These are phyloP conservation scores for Criorhina ranunculi DNA, from an alignment of 2,888 invertebrate species.

Conservation along the genomic window DNA sequence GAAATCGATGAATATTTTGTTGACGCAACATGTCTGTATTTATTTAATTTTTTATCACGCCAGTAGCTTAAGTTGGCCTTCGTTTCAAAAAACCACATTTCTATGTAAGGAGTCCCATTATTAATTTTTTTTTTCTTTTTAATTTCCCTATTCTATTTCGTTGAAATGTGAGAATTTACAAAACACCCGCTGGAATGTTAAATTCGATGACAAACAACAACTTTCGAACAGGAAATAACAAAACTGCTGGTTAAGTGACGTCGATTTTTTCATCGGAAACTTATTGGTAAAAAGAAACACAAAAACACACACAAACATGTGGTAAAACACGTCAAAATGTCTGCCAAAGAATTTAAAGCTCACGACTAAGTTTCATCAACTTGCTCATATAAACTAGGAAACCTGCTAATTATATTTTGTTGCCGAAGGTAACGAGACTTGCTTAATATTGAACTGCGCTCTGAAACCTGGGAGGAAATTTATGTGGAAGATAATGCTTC, in stretches of 20 bases:
- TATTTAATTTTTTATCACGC: no score
- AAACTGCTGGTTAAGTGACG: conserved; percentile 8
- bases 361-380: neutral
- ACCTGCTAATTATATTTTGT: no score
- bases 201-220: conserved; percentile 4
- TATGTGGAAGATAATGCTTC: no score
- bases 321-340: conserved; percentile 20
- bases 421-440: no score
- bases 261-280: conserved; percentile 24
- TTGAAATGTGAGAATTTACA: neutral
- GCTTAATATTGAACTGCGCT: no score
- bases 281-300: conserved; percentile 12
- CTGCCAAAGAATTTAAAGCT: neutral
- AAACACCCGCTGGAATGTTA: neutral
- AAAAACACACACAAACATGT: neutral
- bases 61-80: no score
- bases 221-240: conserved; percentile 40
- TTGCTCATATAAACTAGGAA: no score
- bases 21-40: no score
- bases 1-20: no score
- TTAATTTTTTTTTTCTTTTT: no score
- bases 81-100: no score
- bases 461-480: no score
- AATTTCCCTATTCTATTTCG: neutral
- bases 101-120: neutral